Percentiles rank a stretch among this genome's conserved stretches.
phyloP scores from a whole-genome alignment of 2,888 invertebrate genomes.

The Pinctada fucata region DNA sequence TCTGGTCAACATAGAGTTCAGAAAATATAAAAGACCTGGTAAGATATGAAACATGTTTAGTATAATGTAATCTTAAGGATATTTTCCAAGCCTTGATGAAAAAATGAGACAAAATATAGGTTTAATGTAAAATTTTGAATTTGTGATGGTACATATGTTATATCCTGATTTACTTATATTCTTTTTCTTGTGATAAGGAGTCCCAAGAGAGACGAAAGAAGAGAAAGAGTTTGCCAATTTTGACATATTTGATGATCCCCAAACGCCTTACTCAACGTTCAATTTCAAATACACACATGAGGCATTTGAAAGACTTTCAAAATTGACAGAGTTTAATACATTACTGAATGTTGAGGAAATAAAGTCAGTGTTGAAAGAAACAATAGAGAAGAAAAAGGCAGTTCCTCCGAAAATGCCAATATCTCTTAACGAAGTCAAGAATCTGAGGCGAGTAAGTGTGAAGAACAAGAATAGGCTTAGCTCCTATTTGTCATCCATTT shows the following conservation, averaged over 20 bases:
- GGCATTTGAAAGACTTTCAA: conserved; percentile 76
- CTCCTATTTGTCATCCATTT: conserved; percentile 46
- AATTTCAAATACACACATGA: conserved; percentile 77
- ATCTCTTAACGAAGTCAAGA: conserved; percentile 54
- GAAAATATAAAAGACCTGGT: conserved; percentile 76
- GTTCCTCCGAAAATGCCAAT: conserved; percentile 55
- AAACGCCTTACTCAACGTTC: conserved; percentile 77
- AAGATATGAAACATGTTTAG: conserved; percentile 21
- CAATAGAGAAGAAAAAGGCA: conserved; percentile 61
- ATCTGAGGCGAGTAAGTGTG: conserved; percentile 54
- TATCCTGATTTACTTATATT: too few species aligned
- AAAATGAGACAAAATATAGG: too few species aligned
- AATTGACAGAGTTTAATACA: conserved; percentile 78
- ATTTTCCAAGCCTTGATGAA: too few species aligned
- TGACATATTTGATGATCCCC: conserved; percentile 76
- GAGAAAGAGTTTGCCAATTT: conserved; percentile 77
- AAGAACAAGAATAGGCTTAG: conserved; percentile 55
- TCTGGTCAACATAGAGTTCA: conserved; percentile 76
- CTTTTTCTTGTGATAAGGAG: conserved; percentile 60
- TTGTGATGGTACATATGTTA: too few species aligned
- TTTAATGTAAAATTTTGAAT: too few species aligned
- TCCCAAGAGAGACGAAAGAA: conserved; percentile 74
- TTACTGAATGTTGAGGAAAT: conserved; percentile 73
- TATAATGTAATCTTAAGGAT: too few species aligned
- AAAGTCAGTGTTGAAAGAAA: conserved; percentile 69